A percentile compares a stretch with the other conserved stretches of the same genome.
These are phyloP conservation scores for Morinoia aosen DNA, from an alignment of 2,888 invertebrate species.

Conservation along the genomic window DNA sequence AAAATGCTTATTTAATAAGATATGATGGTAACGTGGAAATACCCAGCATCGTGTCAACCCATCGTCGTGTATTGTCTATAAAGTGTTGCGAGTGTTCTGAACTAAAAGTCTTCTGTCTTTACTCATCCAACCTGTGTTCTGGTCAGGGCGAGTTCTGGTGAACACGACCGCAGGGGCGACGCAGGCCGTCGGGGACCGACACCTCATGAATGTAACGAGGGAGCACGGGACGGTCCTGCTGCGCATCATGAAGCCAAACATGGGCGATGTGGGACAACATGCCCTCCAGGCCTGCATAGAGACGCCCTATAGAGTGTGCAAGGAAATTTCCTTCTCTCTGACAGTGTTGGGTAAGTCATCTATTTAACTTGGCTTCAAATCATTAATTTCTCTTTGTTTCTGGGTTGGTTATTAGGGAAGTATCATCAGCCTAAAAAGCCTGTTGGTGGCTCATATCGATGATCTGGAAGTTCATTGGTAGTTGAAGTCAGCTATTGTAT, in stretches of 20 bases:
- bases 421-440: neutral
- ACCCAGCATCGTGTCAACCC: too few species aligned
- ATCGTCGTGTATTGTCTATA: too few species aligned
- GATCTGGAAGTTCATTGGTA: neutral
- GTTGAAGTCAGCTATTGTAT: neutral
- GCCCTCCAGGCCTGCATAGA: neutral
- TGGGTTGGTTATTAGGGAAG: neutral
- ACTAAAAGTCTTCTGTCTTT: neutral
- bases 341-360: conserved; percentile 14
- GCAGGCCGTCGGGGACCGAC: neutral
- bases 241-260: conserved; percentile 9
- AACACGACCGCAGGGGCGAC: neutral
- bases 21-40: too few species aligned
- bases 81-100: too few species aligned
- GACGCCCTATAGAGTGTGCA: neutral
- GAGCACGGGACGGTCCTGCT: neutral
- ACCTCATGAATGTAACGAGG: neutral
- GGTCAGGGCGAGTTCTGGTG: neutral
- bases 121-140: neutral
- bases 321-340: conserved; percentile 23
- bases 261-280: conserved; percentile 26
- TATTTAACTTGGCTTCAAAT: neutral
- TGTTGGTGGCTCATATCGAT: neutral
- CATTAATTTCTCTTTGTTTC: neutral
- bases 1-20: too few species aligned